Evolutionary conservation across 2,113 vertebrate genomes (phyloP).

Genomic region (Ceuthmochares aereus): DNA sequence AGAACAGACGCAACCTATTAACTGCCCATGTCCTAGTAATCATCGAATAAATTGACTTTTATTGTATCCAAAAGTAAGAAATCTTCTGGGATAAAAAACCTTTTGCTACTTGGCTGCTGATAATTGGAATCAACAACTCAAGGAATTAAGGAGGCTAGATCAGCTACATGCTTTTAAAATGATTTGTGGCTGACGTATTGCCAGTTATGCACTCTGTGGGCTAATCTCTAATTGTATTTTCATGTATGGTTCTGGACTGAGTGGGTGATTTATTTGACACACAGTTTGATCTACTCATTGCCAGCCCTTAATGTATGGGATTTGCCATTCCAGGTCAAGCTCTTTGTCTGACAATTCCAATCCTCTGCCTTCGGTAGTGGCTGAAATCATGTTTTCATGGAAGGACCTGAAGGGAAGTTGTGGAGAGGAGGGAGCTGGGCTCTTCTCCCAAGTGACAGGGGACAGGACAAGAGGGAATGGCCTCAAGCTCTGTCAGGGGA

Average conservation of each 20-base stretch:
- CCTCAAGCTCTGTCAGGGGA: not conserved
- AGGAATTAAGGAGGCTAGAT: slow-evolving; percentile 58
- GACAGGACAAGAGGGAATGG: too few relatives aligned
- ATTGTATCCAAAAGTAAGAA: slow-evolving; percentile 68
- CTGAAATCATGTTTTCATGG: not conserved
- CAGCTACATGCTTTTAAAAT: slow-evolving; percentile 65
- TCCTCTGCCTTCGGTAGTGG: not conserved
- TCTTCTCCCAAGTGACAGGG: too few relatives aligned
- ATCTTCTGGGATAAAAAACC: slow-evolving; percentile 64
- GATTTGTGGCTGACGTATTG: slow-evolving; percentile 59
- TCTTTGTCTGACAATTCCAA: not conserved
- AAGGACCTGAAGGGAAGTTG: too few relatives aligned
- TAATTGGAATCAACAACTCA: slow-evolving; percentile 69
- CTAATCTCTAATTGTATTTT: slow-evolving; percentile 71
- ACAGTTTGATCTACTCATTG: slow-evolving; percentile 3
- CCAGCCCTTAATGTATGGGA: not conserved
- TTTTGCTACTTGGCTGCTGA: slow-evolving; percentile 64
- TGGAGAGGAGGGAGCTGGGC: too few relatives aligned
- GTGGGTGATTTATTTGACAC: slow-evolving; percentile 64
- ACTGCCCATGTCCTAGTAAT: slow-evolving; percentile 64
- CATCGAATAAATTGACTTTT: slow-evolving; percentile 71
- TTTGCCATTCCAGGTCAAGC: not conserved
- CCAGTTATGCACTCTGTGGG: slow-evolving; percentile 58
- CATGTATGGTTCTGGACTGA: slow-evolving; percentile 60
- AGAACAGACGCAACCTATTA: slow-evolving; percentile 62